Evolutionary conservation across 2,797 vertebrate genomes (phyloP).

Genomic region (Trachops cirrhosus): DNA sequence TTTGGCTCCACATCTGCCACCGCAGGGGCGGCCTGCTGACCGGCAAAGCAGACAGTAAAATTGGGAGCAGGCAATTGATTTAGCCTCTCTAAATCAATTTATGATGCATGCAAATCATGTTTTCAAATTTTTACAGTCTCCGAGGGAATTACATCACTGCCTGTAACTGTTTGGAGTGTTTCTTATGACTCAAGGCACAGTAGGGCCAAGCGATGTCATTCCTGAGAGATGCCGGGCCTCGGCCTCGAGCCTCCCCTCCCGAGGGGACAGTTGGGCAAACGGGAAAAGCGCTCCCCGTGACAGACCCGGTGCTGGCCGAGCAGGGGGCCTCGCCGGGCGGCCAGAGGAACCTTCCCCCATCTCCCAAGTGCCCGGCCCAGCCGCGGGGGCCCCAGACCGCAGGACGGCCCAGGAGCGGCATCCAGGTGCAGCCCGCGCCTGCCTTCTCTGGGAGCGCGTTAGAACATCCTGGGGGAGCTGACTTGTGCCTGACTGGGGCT

Average conservation of each 20-base stretch:
- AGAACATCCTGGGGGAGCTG: not conserved
- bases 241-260: not conserved
- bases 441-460: not conserved
- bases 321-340: not conserved
- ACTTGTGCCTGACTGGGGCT: not conserved
- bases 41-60: not conserved
- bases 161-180: slow-evolving; percentile 59
- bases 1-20: not conserved
- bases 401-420: not conserved
- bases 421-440: not conserved
- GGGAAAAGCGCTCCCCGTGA: not conserved
- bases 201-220: slow-evolving; percentile 26
- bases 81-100: slow-evolving; percentile 47
- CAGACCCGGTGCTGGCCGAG: not conserved
- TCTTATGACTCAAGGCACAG: slow-evolving; percentile 67
- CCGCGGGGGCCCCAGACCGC: fast-evolving
- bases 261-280: not conserved
- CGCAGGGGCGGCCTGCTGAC: not conserved
- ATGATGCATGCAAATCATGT: slow-evolving; percentile 39
- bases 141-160: slow-evolving; percentile 61
- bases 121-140: slow-evolving; percentile 68
- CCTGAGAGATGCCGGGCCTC: slow-evolving; percentile 30
- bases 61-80: not conserved
- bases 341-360: not conserved
- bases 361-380: not conserved